Evolutionary conservation across 2,888 invertebrate genomes (phyloP).

Genomic region (Acrobasis consociella): DNA sequence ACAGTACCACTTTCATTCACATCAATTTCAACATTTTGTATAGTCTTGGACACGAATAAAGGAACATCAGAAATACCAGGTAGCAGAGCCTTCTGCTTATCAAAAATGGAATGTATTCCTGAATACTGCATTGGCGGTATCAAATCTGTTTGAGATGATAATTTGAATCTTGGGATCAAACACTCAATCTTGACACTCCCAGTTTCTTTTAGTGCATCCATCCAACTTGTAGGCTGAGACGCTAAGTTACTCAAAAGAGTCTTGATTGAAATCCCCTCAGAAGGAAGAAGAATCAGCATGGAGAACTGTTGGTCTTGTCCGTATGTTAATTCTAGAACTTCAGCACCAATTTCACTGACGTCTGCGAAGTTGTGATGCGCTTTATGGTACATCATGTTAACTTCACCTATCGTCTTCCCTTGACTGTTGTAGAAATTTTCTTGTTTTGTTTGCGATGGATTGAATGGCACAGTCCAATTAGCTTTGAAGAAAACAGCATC

Average conservation of each 20-base stretch:
- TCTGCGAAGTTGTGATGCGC: constrained; percentile 81
- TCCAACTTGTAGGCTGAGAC: constrained; percentile 71
- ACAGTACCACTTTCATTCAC: constrained; percentile 89
- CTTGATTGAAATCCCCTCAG: constrained; percentile 76
- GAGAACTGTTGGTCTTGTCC: constrained; percentile 83
- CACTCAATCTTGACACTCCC: constrained; percentile 78
- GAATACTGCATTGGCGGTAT: constrained; percentile 76
- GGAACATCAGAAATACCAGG: constrained; percentile 82
- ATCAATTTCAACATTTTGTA: constrained; percentile 88
- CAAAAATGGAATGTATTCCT: constrained; percentile 86
- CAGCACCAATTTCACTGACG: constrained; percentile 80
- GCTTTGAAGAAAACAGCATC: constrained; percentile 89
- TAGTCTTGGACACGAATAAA: constrained; percentile 82
- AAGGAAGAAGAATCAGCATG: constrained; percentile 86
- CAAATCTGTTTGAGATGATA: constrained; percentile 71
- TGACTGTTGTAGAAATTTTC: constrained; percentile 84
- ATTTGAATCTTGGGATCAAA: constrained; percentile 83
- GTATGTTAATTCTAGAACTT: constrained; percentile 87
- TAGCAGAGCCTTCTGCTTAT: constrained; percentile 79
- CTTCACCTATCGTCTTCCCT: constrained; percentile 77
- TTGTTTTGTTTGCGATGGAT: constrained; percentile 76
- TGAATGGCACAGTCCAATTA: constrained; percentile 86
- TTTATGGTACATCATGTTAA: constrained; percentile 89
- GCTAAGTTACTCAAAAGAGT: constrained; percentile 78
- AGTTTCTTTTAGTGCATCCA: constrained; percentile 71